A percentile compares a stretch with the other conserved stretches of the same genome.
These are phyloP conservation scores for Babyrousa celebensis DNA, from an alignment of 2,797 vertebrate species.

Conservation along the genomic window DNA sequence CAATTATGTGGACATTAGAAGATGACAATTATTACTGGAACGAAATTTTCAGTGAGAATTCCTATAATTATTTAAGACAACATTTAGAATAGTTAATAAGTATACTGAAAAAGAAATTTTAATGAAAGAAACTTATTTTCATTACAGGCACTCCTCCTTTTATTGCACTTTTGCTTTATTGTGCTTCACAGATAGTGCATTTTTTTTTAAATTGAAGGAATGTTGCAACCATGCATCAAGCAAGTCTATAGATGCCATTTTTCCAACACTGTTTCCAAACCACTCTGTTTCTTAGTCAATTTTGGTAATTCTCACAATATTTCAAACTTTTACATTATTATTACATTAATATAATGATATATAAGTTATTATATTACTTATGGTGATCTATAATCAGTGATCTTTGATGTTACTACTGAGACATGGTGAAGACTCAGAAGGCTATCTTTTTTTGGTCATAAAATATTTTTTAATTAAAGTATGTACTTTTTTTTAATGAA, in stretches of 20 bases:
- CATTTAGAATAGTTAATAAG: slow-evolving; percentile 34
- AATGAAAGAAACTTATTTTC: neutral
- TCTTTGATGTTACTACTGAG: neutral
- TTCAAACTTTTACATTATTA: neutral
- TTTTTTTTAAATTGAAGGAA: neutral
- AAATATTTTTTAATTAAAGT: neutral
- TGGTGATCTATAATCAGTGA: neutral
- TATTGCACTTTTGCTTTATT: neutral
- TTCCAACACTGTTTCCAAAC: neutral
- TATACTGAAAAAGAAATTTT: slow-evolving; percentile 51
- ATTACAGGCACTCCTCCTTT: neutral
- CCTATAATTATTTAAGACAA: slow-evolving; percentile 38
- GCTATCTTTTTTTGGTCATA: neutral
- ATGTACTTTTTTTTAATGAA: neutral
- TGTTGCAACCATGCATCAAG: neutral
- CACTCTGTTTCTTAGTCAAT: neutral
- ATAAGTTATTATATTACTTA: neutral
- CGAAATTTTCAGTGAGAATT: slow-evolving; percentile 35
- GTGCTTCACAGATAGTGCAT: neutral
- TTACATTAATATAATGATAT: neutral
- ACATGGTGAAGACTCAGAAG: neutral
- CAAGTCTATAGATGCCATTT: neutral
- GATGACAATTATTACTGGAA: slow-evolving; percentile 9
- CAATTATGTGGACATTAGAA: neutral
- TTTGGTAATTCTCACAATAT: neutral